These are phyloP conservation scores for Sarcophilus harrisii DNA, from an alignment of 2,797 vertebrate genomes.

Conservation along the genomic window DNA sequence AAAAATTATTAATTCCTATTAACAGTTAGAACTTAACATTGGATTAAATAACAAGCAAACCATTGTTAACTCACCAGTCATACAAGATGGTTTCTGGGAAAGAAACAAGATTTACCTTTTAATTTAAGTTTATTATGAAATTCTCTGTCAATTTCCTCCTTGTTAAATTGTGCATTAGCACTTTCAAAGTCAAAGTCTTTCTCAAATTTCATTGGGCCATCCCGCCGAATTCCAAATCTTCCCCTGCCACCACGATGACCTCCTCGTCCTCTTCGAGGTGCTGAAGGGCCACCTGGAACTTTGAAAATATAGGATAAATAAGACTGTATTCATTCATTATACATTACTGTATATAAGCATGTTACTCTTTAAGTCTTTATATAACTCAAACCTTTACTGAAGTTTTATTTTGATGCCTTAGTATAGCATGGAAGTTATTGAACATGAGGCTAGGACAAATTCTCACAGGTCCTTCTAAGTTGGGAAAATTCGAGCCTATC, in stretches of 20 bases:
- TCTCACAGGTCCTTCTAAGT: neutral
- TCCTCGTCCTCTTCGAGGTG: conserved; percentile 88
- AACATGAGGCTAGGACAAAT: neutral
- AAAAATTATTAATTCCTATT: neutral
- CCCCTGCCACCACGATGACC: conserved; percentile 94
- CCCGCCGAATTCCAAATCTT: conserved; percentile 91
- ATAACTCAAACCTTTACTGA: neutral
- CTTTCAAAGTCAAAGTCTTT: conserved; percentile 99
- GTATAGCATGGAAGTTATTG: neutral
- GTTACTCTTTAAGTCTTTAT: conserved; percentile 24
- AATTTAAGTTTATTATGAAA: conserved; percentile 98
- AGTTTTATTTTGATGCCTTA: neutral
- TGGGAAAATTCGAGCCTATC: neutral
- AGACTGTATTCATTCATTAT: neutral
- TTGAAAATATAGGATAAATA: conserved; percentile 23
- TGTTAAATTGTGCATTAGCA: conserved; percentile 98
- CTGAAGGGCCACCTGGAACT: conserved; percentile 84
- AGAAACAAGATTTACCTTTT: conserved; percentile 89
- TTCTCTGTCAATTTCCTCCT: conserved; percentile 98
- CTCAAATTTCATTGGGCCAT: conserved; percentile 97
- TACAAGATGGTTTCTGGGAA: conserved; percentile 53
- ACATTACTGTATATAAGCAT: conserved; percentile 16
- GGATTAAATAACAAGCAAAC: neutral
- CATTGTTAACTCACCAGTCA: conserved; percentile 14
- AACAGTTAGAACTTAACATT: neutral